Percentiles rank a stretch among this genome's conserved stretches.
These are phyloP conservation scores for Eclectus roratus DNA, from an alignment of 2,113 vertebrate species.

Conservation along the genomic window DNA sequence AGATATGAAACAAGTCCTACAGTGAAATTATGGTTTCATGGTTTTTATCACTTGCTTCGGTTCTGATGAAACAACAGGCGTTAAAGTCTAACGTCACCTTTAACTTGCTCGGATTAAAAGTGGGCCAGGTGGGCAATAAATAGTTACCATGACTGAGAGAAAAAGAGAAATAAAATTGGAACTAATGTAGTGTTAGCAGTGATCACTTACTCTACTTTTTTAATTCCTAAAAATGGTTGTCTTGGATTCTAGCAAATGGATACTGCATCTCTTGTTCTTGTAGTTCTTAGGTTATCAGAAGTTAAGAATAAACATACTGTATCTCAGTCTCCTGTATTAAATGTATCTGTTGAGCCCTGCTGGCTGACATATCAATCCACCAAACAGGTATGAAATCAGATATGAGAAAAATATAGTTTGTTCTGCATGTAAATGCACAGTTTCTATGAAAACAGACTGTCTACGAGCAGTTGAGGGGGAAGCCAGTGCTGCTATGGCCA, in stretches of 20 bases:
- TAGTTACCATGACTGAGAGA: conserved; percentile 11
- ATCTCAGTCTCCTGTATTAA: conserved; percentile 74
- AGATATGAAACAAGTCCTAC: conserved; percentile 25
- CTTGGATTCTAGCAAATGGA: conserved; percentile 73
- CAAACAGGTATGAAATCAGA: conserved; percentile 38
- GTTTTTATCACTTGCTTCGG: conserved; percentile 39
- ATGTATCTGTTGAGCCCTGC: conserved; percentile 71
- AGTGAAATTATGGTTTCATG: conserved; percentile 35
- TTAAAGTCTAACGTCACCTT: conserved; percentile 57
- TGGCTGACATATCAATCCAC: conserved; percentile 53
- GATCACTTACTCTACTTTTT: conserved; percentile 37
- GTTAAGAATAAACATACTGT: conserved; percentile 74
- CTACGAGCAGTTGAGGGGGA: conserved; percentile 24
- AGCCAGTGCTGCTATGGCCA: conserved; percentile 32
- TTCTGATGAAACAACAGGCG: conserved; percentile 55
- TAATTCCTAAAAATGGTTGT: conserved; percentile 54
- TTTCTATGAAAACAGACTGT: conserved; percentile 56
- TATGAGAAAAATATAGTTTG: conserved; percentile 49
- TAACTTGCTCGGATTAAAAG: conserved; percentile 50
- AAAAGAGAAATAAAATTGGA: not conserved
- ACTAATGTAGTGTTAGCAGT: conserved; percentile 29
- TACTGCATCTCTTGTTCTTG: conserved; percentile 77
- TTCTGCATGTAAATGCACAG: conserved; percentile 60
- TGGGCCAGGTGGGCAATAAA: conserved; percentile 18
- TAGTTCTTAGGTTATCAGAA: conserved; percentile 76